Base-by-base conservation (phyloP, 2,113 vertebrate species). In the Anas platyrhynchos region DNA sequence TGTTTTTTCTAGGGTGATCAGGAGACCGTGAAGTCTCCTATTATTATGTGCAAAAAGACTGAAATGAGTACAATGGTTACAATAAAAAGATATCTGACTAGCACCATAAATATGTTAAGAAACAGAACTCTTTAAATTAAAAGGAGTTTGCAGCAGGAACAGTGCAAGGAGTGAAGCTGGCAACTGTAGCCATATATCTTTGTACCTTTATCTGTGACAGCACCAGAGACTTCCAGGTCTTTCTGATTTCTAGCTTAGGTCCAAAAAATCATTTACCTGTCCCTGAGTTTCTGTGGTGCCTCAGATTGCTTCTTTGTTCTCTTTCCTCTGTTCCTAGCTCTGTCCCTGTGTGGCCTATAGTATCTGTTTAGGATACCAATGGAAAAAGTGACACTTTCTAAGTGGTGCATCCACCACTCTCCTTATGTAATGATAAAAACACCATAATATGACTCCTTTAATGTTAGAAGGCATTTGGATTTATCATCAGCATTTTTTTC, bases 41-140 rank as follows among this genome's bases (percentile, higher is more conserved):
- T 41, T 76, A 16, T 41, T 65, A 34, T 9, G 3, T 41, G 34
- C 11, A 26, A 43, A 83, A 88, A 73, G 17, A 41, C 17, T 88
- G 0, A 0, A 22, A 34, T 48, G 11, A 52, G 13, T 66, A 12
- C 7, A 59, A 7, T 3, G 8, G 6, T 77, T 73, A 74, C 32
- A 77, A 52, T 14, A 83, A 50, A 71, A 77, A 7, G 22, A 11
- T 26, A 11, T 48, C 11, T 11, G 13, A 9, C 31, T 48, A 27
- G 16, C 32, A 34, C 27, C 21, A 9, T 22, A 80, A 74, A 46
- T 58, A 62, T 13, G n/a, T 71, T 52, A 27, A 29, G 68, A 36
- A 71, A 69, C 17, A 71, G 23, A 36, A 27, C 48, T 52, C 25
- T 38, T 27, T 27, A 34, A 69, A 34, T 15, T 34, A 34, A 34